Conservation (phyloP, 2,888 invertebrate genomes). For the Ditylenchus weischeri region DNA sequence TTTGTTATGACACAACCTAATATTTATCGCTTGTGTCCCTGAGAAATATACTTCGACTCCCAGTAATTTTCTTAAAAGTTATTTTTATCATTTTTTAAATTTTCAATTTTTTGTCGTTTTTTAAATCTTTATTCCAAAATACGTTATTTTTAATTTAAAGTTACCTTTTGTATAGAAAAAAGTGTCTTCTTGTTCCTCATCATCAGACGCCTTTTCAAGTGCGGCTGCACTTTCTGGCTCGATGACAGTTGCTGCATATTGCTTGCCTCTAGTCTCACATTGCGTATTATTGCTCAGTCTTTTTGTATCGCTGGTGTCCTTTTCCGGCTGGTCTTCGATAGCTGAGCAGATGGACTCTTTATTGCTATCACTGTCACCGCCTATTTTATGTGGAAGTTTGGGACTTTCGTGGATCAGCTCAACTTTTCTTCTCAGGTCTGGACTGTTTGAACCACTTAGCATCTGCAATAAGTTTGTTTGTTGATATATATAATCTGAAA, state of each 20-base stretch:
- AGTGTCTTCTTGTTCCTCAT: constrained; percentile 82
- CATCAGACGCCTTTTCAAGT: constrained; percentile 64
- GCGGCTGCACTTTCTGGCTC: constrained; percentile 45
- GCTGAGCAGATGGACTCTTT: constrained; percentile 15
- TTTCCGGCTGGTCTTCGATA: background rate
- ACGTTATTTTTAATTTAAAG: too few species aligned
- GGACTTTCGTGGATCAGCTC: constrained; percentile 11
- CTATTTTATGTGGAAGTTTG: too few species aligned
- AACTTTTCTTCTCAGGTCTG: constrained; percentile 8
- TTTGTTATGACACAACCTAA: too few species aligned
- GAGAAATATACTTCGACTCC: too few species aligned
- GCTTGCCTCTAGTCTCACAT: constrained; percentile 22
- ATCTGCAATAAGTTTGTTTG: constrained; percentile 24
- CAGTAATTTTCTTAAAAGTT: too few species aligned
- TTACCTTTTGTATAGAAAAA: constrained; percentile 86
- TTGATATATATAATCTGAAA: background rate
- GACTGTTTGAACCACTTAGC: constrained; percentile 6
- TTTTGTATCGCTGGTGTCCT: background rate
- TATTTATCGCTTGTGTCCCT: too few species aligned
- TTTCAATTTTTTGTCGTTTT: too few species aligned
- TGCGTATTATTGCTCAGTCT: constrained; percentile 12
- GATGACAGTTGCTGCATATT: constrained; percentile 16
- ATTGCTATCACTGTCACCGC: background rate
- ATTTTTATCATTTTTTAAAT: too few species aligned
- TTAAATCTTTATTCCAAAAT: too few species aligned